Evolutionary conservation across 2,888 invertebrate genomes (phyloP), one percentile per base, ranked within the genome.

Genomic region (Serrognathus titanus): DNA sequence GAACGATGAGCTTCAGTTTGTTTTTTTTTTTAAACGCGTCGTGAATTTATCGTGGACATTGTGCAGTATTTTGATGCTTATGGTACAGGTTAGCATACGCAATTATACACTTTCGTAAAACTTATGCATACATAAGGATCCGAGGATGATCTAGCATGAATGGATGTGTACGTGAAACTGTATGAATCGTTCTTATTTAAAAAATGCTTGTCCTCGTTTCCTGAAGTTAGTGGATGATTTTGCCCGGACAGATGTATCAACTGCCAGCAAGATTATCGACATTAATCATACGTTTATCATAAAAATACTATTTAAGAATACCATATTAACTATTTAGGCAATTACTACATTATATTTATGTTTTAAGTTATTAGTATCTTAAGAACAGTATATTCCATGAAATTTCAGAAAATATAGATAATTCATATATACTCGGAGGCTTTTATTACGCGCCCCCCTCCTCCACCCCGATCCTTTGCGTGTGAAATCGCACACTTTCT

Each of bases 161-260:
- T 43, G 43, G 10, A 43, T 13, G 43, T 16, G 12, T 43, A 20
- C 43, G 16, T 43, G 43, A 43, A 48, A 8, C 12, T 13, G 52
- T 57, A 51, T 68, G 71, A 61, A 57, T 70, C 72, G 62, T 60
- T 73, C 41, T 43, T 55, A 74, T 73, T 73, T 73, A 74, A 58
- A 53, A 57, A 54, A 50, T 63, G 76, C 76, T 77, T 77, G 75
- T 76, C 75, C 76, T 76, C 65, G 72, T 70, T 66, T 73, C 76
- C 72, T 70, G 68, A 43, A 65, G 51, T 48, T 48, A 53, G 63
- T 67, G 63, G 66, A 57, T 60, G 63, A 58, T 66, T 69, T 67
- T 68, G 70, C 43, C 43, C 66, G 16, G 45, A 45, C 38, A 9
- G 11, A 49, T 12, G 50, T 36, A 9, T 36, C 39, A 38, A 9